Conservation (phyloP, 1,140 invertebrate species). For the Archegozetes longisetosus region DNA sequence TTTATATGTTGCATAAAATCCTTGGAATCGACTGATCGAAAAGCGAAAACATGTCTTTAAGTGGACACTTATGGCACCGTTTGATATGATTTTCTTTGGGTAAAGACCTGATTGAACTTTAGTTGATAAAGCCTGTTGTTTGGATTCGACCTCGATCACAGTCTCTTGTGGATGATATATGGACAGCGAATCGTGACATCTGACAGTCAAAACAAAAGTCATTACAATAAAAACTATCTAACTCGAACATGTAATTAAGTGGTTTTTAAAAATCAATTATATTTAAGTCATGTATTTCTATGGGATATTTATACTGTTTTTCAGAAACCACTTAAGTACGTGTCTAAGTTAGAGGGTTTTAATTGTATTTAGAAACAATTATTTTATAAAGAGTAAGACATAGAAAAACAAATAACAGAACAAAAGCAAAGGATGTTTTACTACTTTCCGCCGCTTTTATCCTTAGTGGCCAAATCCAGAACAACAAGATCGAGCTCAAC, state of each 20-base stretch:
- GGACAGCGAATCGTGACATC: constrained; percentile 20
- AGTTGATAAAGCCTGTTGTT: not conserved
- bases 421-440: too few relatives aligned
- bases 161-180: constrained; percentile 18
- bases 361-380: too few relatives aligned
- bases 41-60: constrained; percentile 22
- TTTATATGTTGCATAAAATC: constrained; percentile 6
- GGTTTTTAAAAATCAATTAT: too few relatives aligned
- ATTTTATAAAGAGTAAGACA: too few relatives aligned
- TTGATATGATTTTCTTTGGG: constrained; percentile 23
- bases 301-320: too few relatives aligned
- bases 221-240: not conserved
- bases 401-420: too few relatives aligned
- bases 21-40: constrained; percentile 21
- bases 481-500: constrained; percentile 22
- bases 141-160: not conserved
- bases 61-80: constrained; percentile 20
- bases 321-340: too few relatives aligned
- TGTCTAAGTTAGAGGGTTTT: too few relatives aligned
- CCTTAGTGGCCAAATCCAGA: constrained; percentile 21
- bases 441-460: constrained; percentile 10
- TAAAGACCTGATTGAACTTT: constrained; percentile 15
- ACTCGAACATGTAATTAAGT: too few relatives aligned
- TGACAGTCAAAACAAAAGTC: not conserved
- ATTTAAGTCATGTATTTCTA: too few relatives aligned